These are phyloP conservation scores for Aptenodytes patagonicus DNA, from an alignment of 2,113 vertebrate species.

Conservation along the genomic window DNA sequence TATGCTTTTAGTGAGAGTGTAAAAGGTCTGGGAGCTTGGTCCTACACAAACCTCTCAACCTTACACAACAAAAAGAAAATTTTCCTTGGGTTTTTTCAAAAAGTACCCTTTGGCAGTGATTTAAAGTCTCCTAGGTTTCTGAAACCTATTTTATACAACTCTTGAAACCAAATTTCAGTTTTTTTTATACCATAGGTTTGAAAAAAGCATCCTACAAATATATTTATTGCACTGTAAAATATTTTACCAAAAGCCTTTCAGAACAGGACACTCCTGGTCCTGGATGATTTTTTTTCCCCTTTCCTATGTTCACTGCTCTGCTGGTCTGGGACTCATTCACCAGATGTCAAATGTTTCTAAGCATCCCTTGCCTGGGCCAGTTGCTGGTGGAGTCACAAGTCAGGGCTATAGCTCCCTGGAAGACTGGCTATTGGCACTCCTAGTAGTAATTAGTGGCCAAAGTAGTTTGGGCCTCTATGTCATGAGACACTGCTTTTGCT, in stretches of 20 bases:
- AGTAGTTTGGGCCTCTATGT: neutral
- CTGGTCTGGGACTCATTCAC: neutral
- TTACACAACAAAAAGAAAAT: neutral
- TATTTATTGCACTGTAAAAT: neutral
- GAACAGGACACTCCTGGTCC: neutral
- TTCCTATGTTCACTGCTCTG: neutral
- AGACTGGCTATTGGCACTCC: neutral
- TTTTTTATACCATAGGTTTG: neutral
- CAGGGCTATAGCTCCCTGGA: neutral
- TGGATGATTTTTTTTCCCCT: neutral
- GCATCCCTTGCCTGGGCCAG: neutral
- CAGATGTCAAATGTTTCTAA: neutral
- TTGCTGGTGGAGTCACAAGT: neutral
- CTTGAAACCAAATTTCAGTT: neutral
- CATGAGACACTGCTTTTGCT: neutral
- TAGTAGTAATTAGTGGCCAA: neutral
- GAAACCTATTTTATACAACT: neutral
- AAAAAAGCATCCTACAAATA: neutral
- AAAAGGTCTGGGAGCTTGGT: neutral
- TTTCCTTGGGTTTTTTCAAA: neutral
- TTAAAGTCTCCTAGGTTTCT: neutral
- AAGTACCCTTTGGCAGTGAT: neutral
- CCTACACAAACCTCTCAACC: neutral
- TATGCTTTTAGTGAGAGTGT: neutral
- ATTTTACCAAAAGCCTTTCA: neutral